A percentile compares a stretch with the other conserved stretches of the same genome.
phyloP scores from a whole-genome alignment of 2,888 invertebrate species.

The Drosophila neutralis region DNA sequence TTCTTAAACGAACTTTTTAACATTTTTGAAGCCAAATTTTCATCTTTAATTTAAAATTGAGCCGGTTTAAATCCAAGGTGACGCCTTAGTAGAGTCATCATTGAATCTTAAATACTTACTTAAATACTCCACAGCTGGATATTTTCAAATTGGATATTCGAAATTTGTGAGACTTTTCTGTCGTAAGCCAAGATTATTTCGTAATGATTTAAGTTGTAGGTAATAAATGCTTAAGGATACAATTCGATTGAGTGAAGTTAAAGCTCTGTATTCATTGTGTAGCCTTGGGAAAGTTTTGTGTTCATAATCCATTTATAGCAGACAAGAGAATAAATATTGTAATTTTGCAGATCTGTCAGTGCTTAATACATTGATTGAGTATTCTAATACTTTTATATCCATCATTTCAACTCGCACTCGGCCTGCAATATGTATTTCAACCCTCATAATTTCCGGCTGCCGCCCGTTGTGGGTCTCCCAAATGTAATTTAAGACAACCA shows the following conservation, averaged over 20 bases:
- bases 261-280: neutral
- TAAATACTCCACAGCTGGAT: neutral
- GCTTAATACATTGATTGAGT: constrained; percentile 52
- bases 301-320: constrained; percentile 1
- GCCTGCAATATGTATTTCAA: constrained; percentile 20
- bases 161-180: neutral
- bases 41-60: neutral
- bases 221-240: neutral
- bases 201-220: neutral
- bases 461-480: constrained; percentile 30
- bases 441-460: constrained; percentile 19
- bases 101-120: neutral
- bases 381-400: constrained; percentile 33
- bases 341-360: constrained; percentile 32
- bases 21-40: neutral
- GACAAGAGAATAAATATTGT: constrained; percentile 11
- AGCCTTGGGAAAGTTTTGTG: neutral
- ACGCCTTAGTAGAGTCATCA: neutral
- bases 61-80: neutral
- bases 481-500: constrained; percentile 47
- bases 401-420: constrained; percentile 26
- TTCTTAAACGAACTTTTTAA: neutral
- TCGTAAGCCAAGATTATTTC: neutral
- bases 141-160: neutral
- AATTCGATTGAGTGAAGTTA: neutral